Evolutionary conservation across 2,113 vertebrate species (phyloP).

Genomic region (Recurvirostra avosetta): DNA sequence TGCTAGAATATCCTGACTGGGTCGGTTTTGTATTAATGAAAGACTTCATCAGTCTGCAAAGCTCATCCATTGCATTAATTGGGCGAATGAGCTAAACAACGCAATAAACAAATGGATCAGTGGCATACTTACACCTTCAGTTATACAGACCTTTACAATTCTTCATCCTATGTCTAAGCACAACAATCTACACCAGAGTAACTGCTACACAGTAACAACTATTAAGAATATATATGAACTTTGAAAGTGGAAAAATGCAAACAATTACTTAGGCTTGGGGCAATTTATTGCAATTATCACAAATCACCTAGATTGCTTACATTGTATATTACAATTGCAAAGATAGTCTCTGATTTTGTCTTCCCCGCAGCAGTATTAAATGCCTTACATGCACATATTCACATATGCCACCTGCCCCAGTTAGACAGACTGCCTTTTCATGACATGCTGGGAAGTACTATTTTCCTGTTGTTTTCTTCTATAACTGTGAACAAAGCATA

Average conservation of each 20-base stretch:
- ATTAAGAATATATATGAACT: not conserved
- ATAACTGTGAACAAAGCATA: too few relatives aligned
- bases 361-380: not conserved
- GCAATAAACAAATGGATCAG: not conserved
- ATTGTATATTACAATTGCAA: not conserved
- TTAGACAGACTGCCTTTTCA: not conserved
- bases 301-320: not conserved
- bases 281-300: not conserved
- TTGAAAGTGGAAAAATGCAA: not conserved
- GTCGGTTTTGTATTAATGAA: conserved; percentile 76
- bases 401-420: not conserved
- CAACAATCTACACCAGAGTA: not conserved
- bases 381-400: not conserved
- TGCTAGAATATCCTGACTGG: conserved; percentile 54
- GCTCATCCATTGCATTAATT: conserved; percentile 96
- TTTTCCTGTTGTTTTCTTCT: not conserved
- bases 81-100: conserved; percentile 88
- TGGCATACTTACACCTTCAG: not conserved
- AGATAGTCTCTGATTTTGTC: not conserved
- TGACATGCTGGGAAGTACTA: not conserved
- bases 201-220: not conserved
- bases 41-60: conserved; percentile 92
- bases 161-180: not conserved
- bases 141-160: not conserved
- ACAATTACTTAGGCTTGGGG: not conserved